phyloP scores from a whole-genome alignment of 1,140 invertebrate genomes.

The Drosophila orena region DNA sequence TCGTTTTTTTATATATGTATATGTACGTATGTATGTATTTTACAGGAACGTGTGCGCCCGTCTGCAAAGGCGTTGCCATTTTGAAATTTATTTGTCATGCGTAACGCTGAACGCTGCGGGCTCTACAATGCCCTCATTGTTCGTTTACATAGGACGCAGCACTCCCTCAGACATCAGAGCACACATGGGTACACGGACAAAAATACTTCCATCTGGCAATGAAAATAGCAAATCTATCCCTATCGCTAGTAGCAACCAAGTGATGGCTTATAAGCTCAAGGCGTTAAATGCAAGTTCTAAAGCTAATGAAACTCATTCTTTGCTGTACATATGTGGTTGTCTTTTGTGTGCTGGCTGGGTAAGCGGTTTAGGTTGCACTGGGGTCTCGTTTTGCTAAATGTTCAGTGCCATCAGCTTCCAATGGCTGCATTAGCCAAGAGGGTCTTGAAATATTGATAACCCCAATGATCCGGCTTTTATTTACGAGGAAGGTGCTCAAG shows the following conservation, averaged over 20 bases:
- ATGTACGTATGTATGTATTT: slow-evolving; percentile 4
- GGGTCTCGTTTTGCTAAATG: slow-evolving; percentile 75
- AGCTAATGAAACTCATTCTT: background rate
- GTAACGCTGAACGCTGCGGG: slow-evolving; percentile 45
- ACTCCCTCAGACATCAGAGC: slow-evolving; percentile 15
- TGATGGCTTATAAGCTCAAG: too few species aligned
- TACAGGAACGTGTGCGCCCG: slow-evolving; percentile 9
- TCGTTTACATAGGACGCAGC: slow-evolving; percentile 16
- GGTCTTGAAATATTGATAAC: slow-evolving; percentile 47
- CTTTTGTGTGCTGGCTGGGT: slow-evolving; percentile 11
- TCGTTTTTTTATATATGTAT: slow-evolving; percentile 4
- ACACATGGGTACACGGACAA: slow-evolving; percentile 2
- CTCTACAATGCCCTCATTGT: slow-evolving; percentile 17
- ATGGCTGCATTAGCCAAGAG: slow-evolving; percentile 12
- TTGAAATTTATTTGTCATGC: slow-evolving; percentile 70
- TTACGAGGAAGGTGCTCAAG: slow-evolving; percentile 4
- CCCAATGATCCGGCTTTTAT: slow-evolving; percentile 25
- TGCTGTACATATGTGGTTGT: slow-evolving; percentile 21
- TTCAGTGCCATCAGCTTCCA: slow-evolving; percentile 10
- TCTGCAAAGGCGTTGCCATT: slow-evolving; percentile 53
- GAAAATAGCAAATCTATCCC: too few species aligned
- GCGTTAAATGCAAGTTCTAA: too few species aligned
- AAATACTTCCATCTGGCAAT: background rate
- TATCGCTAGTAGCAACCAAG: too few species aligned
- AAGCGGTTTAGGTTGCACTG: slow-evolving; percentile 76